These are phyloP conservation scores for Acanthaster planci DNA, from an alignment of 35 echinoderm and acorn worm genomes.

Conservation along the genomic window DNA sequence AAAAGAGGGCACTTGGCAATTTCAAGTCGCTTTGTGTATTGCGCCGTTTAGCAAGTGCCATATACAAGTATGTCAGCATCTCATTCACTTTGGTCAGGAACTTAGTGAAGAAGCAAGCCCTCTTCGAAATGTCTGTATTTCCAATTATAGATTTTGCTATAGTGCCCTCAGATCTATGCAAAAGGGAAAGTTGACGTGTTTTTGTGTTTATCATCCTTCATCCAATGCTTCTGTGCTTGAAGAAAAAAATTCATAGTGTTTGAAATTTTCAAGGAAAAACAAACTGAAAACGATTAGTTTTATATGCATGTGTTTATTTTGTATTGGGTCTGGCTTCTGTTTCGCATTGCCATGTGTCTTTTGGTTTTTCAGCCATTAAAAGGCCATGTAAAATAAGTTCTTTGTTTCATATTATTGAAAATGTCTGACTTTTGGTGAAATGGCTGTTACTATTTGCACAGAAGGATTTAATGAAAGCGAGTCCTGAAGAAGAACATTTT, in stretches of 20 bases:
- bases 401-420: not conserved
- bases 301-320: not conserved
- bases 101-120: no score
- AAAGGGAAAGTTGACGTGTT: not conserved
- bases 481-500: not conserved
- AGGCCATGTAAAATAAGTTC: conserved; percentile 13
- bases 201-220: conserved; percentile 25
- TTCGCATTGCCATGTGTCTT: not conserved
- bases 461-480: not conserved
- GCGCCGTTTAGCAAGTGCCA: no score
- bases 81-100: no score
- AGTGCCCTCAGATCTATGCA: no score
- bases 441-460: not conserved
- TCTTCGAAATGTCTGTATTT: no score
- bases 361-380: not conserved
- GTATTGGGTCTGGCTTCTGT: not conserved
- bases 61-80: no score
- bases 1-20: no score
- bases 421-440: not conserved
- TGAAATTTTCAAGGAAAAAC: not conserved
- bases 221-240: conserved; percentile 9
- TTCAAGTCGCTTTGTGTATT: no score
- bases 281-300: no score
- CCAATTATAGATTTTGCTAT: no score
- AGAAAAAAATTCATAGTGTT: not conserved